Evolutionary conservation across 2,888 invertebrate genomes (phyloP), one percentile per base, ranked within the genome.

Genomic region (Tetranychus truncatus): DNA sequence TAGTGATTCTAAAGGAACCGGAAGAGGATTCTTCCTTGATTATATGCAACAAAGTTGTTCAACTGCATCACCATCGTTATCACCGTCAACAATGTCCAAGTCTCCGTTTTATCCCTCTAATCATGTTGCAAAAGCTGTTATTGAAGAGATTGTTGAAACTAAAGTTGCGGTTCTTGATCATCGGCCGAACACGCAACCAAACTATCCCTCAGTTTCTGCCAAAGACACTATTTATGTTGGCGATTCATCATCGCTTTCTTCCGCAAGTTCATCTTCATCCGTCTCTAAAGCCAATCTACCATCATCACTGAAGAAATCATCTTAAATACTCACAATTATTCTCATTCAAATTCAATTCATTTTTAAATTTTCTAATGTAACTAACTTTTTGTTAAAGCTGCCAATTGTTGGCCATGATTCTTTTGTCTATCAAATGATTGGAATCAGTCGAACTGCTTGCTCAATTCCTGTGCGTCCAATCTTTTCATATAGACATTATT

Each of bases 11-110:
- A 76, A 72, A n/a, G 77, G 74, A 6, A 77, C 74, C n/a, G 76
- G 78, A 9, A 77, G 76, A 34, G 79, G 79, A n/a, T 79, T 79
- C 71, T 77, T 78, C 55, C 74, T 79, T 8, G 79, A 79, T 69
- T 79, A 78, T 75, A 45, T 74, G n/a, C 77, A 77, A 72, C 75
- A 74, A 76, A 21, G 46, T 21, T 76, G 74, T 21, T 46, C 44
- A 34, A 44, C 66, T 20, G 75, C 76, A 66, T 8, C 18, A n/a
- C 34, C 34, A 20, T 44, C 67, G 21, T n/a, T 66, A 11, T 18
- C 66, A 11, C 34, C 73, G 7, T 46, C 65, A 34, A 74, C 66
- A 18, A 46, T 65, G 34, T 55, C 65, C 7, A n/a, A 45, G 18
- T 69, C 75, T 9, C 76, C 75, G 9, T 45, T 66, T 18, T 76